These are phyloP conservation scores for Typhlichthys subterraneus DNA, from an alignment of 2,797 vertebrate species.

Conservation along the genomic window DNA sequence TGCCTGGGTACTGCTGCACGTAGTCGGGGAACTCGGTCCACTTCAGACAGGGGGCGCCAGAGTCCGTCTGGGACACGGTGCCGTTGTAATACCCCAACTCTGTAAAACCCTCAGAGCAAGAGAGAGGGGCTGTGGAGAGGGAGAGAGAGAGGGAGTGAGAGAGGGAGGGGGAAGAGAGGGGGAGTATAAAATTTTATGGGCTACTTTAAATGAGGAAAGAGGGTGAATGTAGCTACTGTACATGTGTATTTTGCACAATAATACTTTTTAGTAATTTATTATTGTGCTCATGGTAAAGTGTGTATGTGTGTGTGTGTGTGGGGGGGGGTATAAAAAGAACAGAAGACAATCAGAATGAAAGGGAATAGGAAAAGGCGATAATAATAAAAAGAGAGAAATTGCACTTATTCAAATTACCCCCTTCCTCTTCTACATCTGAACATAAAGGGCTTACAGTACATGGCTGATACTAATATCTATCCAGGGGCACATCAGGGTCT, in stretches of 20 bases:
- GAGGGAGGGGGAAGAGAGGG: constrained; percentile 3
- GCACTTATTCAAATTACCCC: constrained; percentile 35
- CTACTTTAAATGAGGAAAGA: no score
- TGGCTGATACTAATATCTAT: constrained; percentile 20
- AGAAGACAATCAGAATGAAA: constrained; percentile 33
- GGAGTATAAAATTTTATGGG: constrained; percentile 35
- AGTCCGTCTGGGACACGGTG: constrained; percentile 84
- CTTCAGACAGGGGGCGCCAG: constrained; percentile 81
- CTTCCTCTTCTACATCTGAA: constrained; percentile 44
- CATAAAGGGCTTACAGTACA: constrained; percentile 47
- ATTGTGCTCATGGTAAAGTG: constrained; percentile 12
- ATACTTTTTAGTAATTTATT: no score
- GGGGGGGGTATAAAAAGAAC: constrained; percentile 32
- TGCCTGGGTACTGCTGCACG: constrained; percentile 87
- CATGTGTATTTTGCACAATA: no score
- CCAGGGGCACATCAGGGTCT: constrained; percentile 27
- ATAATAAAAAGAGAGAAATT: constrained; percentile 9
- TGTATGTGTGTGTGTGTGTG: not conserved
- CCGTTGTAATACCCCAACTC: constrained; percentile 89
- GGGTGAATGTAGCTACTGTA: no score
- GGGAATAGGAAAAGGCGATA: not conserved
- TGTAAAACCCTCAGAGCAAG: constrained; percentile 82
- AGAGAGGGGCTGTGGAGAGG: constrained; percentile 68
- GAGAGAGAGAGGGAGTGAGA: constrained; percentile 2
- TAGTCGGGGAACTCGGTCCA: constrained; percentile 93